These are phyloP conservation scores for Hydropsyche tenuis DNA, from an alignment of 1,140 invertebrate genomes.

Conservation along the genomic window DNA sequence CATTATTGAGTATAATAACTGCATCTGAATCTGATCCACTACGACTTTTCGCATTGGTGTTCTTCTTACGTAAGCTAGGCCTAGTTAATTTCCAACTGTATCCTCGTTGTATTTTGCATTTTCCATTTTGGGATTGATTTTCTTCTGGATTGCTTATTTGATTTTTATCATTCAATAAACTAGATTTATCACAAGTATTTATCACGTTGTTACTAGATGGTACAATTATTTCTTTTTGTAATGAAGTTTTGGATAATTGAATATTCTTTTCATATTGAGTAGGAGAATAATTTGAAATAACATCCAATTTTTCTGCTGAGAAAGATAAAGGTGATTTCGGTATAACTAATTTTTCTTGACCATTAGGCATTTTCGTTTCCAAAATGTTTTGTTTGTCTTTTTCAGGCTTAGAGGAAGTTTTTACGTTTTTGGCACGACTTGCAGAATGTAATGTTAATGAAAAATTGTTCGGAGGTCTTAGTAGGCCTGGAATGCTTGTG, in stretches of 20 bases:
- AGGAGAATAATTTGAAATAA: conserved; percentile 52
- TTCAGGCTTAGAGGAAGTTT: conserved; percentile 53
- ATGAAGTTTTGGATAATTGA: conserved; percentile 53
- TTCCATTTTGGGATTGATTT: conserved; percentile 52
- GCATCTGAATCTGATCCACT: conserved; percentile 66
- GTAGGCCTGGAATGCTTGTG: conserved; percentile 63
- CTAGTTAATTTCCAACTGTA: conserved; percentile 75
- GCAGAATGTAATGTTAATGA: conserved; percentile 58
- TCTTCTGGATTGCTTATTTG: conserved; percentile 39
- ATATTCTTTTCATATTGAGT: conserved; percentile 59
- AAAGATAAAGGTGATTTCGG: conserved; percentile 41
- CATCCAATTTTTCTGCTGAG: conserved; percentile 45
- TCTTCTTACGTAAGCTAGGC: conserved; percentile 69
- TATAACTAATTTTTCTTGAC: conserved; percentile 39
- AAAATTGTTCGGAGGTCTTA: conserved; percentile 67
- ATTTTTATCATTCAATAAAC: conserved; percentile 54
- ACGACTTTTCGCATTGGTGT: conserved; percentile 58
- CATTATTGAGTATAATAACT: conserved; percentile 70
- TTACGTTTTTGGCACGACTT: conserved; percentile 56
- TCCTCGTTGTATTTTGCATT: conserved; percentile 67
- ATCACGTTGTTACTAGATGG: conserved; percentile 57
- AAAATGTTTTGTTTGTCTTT: conserved; percentile 35
- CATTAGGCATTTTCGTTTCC: conserved; percentile 39
- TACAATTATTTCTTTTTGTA: conserved; percentile 43
- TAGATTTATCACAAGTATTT: conserved; percentile 60